Conservation (phyloP, 2,888 invertebrate genomes). For the Pycnomerus fuliginosus region DNA sequence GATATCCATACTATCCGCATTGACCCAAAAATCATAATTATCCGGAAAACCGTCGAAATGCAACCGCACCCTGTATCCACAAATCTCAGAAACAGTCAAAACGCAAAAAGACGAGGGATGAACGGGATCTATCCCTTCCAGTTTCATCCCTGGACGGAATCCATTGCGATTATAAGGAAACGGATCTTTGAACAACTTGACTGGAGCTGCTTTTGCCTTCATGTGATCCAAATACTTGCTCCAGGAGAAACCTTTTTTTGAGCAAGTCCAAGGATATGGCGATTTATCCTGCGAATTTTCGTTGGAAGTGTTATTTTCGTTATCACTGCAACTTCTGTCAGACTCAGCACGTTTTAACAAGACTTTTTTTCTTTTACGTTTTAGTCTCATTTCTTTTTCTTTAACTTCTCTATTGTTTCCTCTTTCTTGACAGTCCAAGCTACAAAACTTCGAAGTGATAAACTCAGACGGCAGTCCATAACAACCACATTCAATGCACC, state of each 20-base stretch:
- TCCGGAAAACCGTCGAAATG: constrained; percentile 92
- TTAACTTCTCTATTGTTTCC: constrained; percentile 34
- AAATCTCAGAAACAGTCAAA: constrained; percentile 77
- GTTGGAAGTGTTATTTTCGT: constrained; percentile 43
- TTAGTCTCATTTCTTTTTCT: constrained; percentile 36
- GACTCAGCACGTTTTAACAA: constrained; percentile 18
- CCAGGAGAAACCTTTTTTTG: constrained; percentile 77
- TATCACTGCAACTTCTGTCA: constrained; percentile 33
- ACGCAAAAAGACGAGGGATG: constrained; percentile 89
- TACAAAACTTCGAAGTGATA: constrained; percentile 75
- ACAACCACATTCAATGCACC: constrained; percentile 82
- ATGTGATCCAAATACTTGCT: constrained; percentile 71
- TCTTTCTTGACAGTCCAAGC: constrained; percentile 65
- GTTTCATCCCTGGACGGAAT: constrained; percentile 80
- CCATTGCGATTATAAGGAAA: constrained; percentile 75
- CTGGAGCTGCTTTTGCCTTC: constrained; percentile 72
- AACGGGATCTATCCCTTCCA: constrained; percentile 92
- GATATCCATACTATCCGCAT: constrained; percentile 87
- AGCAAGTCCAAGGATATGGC: constrained; percentile 69
- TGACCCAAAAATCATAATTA: constrained; percentile 90
- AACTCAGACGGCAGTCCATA: constrained; percentile 84
- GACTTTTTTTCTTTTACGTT: constrained; percentile 10
- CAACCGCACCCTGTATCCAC: constrained; percentile 80
- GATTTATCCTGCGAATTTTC: constrained; percentile 47
- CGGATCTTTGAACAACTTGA: constrained; percentile 75